Base-by-base conservation (phyloP, 2,888 invertebrate genomes). In the Cantharis rufa region DNA sequence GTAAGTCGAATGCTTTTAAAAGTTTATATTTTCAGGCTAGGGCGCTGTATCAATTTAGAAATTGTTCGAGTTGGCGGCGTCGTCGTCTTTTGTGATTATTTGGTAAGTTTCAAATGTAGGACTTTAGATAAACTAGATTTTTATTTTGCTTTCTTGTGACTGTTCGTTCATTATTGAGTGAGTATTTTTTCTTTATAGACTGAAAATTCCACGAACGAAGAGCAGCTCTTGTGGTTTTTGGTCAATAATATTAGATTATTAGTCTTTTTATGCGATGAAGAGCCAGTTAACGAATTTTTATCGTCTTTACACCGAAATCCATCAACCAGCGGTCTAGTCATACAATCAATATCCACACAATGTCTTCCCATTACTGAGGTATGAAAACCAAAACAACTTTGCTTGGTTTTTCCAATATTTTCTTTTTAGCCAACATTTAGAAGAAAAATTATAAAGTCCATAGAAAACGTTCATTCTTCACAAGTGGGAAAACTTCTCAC, bases 141-240 rank as follows among this genome's bases (percentile, higher is more conserved):
- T n/a, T n/a, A n/a, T n/a, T n/a, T n/a, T n/a, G n/a, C n/a, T n/a
- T n/a, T n/a, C n/a, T n/a, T n/a, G n/a, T n/a, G n/a, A n/a, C n/a
- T n/a, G n/a, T n/a, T 16, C 16, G 16, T 16, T 18, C 18, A 18
- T 18, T 1, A 18, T 18, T 18, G 2, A 2, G 1, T 2, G 2
- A 21, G 21, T 21, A 21, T 4, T 9, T 24, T 24, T 10, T 28
- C 2, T 28, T 28, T 48, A 72, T 85, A 92, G 92, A 90, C 91
- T 79, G 93, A 93, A 84, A 94, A 94, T 18, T 88, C 93, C 15
- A 90, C 90, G 62, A 93, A 95, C 86, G 92, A 91, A 0, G 93
- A 94, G 27, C 93, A 94, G 81, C 88, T 95, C 74, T 92, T 93
- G 0, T 95, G 95, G 95, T 88, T 96, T 10, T 87, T 96, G n/a